Evolutionary conservation across 2,113 vertebrate species (phyloP).

Genomic region (Triplophysa siluroides): DNA sequence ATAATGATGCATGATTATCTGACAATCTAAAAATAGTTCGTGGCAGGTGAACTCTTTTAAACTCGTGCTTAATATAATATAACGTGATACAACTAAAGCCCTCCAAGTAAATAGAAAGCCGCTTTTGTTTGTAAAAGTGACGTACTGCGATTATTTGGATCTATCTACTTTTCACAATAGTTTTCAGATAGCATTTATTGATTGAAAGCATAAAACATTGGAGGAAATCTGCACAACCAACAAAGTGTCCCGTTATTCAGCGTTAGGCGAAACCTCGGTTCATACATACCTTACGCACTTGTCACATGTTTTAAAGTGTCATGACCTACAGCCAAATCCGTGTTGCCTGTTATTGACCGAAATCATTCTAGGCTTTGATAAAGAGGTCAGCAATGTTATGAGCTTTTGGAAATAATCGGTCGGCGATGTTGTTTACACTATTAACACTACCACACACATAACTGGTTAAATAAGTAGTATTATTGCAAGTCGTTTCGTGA

Average conservation of each 20-base stretch:
- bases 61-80: not conserved
- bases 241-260: not conserved
- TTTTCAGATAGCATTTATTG: not conserved
- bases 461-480: no score
- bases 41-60: not conserved
- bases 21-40: not conserved
- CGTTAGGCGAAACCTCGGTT: not conserved
- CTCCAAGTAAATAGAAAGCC: not conserved
- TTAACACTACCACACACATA: no score
- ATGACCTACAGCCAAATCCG: conserved; percentile 3
- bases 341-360: not conserved
- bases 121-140: not conserved
- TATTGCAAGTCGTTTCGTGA: not conserved
- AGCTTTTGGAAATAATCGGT: no score
- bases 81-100: not conserved
- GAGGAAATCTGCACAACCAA: not conserved
- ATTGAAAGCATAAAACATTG: not conserved
- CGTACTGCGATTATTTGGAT: no score
- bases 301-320: not conserved
- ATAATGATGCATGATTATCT: not conserved
- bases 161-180: not conserved
- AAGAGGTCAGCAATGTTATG: not conserved
- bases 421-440: no score
- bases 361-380: not conserved
- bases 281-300: not conserved